Conservation (phyloP, 2,797 vertebrate species). For the Lerista edwardsae region DNA sequence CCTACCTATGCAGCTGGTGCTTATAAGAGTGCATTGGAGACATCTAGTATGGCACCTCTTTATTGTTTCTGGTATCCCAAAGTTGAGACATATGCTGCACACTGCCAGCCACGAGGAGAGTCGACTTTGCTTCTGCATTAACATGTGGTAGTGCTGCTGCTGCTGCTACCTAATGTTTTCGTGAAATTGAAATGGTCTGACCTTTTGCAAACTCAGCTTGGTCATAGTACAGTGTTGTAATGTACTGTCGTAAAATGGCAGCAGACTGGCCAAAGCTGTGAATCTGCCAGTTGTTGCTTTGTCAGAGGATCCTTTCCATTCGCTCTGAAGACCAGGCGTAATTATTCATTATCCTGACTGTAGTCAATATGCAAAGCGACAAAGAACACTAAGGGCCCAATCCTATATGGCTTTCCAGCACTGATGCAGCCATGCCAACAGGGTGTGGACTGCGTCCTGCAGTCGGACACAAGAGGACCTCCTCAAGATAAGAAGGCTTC, state of each 20-base stretch:
- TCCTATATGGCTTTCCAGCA: too few species aligned
- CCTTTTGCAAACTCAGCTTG: neutral
- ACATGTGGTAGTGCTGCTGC: neutral
- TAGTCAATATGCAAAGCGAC: neutral
- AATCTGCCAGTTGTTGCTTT: neutral
- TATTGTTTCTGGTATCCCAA: neutral
- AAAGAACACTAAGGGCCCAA: neutral
- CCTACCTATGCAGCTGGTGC: neutral
- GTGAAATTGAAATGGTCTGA: neutral
- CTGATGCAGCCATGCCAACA: too few species aligned
- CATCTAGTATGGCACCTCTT: neutral
- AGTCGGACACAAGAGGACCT: too few species aligned
- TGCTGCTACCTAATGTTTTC: neutral
- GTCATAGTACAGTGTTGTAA: too few species aligned
- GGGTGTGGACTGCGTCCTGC: too few species aligned
- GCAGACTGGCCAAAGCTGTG: neutral
- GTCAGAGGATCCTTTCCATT: neutral
- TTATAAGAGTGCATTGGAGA: neutral
- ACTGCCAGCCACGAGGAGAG: neutral
- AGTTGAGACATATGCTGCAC: neutral
- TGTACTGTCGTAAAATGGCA: neutral
- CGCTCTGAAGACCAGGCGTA: neutral
- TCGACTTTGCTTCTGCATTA: neutral
- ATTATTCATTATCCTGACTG: neutral
- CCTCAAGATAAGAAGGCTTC: too few species aligned